Conservation (phyloP, 2,113 vertebrate species). For the Noturus placidus region DNA sequence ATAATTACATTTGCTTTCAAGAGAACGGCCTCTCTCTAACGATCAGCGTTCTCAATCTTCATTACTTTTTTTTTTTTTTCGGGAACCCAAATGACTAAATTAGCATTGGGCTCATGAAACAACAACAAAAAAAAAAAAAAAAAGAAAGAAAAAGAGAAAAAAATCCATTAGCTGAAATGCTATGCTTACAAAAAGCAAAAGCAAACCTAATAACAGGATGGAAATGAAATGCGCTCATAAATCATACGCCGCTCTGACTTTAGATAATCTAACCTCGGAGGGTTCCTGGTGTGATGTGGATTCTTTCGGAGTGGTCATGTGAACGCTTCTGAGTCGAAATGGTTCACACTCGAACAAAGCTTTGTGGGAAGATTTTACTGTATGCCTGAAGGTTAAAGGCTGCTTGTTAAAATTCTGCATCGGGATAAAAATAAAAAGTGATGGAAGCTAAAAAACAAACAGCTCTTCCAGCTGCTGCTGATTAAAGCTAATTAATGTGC, state of each 20-base stretch:
- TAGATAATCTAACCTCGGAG: not conserved
- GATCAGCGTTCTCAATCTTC: constrained; percentile 57
- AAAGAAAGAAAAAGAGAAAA: not conserved
- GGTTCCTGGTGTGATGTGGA: not conserved
- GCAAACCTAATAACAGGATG: constrained; percentile 14
- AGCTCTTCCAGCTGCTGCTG: not conserved
- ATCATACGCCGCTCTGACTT: not conserved
- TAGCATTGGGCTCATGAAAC: constrained; percentile 48
- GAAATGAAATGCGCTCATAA: constrained; percentile 28
- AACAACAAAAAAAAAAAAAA: not conserved
- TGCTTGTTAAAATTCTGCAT: not conserved
- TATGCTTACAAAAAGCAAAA: constrained; percentile 29
- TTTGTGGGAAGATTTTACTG: not conserved
- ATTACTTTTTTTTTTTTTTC: constrained; percentile 48
- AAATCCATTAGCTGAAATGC: constrained; percentile 41
- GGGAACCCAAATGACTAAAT: constrained; percentile 50
- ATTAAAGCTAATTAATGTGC: not conserved
- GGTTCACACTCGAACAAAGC: not conserved
- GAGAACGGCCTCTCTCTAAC: constrained; percentile 49
- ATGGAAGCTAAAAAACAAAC: not conserved
- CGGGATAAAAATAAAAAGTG: not conserved
- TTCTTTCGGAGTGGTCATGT: not conserved
- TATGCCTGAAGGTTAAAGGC: not conserved
- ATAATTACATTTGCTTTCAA: constrained; percentile 60
- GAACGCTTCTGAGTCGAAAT: not conserved